Evolutionary conservation across 2,888 invertebrate genomes (phyloP).

Genomic region (Tetrapedia diversipes): DNA sequence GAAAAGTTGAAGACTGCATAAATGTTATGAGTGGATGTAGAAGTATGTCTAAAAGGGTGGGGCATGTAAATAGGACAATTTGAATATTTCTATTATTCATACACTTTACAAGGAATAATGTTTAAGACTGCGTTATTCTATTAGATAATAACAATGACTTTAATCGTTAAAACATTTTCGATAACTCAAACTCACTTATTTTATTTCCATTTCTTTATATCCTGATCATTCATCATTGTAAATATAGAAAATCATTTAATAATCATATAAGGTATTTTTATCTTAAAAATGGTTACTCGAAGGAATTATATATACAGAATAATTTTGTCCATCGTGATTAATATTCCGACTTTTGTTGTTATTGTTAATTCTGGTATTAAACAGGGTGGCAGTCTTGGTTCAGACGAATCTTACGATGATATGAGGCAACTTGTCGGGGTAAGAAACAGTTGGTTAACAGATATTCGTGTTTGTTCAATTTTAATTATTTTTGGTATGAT

Average conservation of each 20-base stretch:
- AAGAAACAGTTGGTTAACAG: constrained; percentile 72
- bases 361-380: constrained; percentile 25
- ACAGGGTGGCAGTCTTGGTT: constrained; percentile 86
- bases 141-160: background rate
- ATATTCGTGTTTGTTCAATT: background rate
- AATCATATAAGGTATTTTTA: background rate
- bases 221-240: no score
- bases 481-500: background rate
- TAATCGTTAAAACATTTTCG: no score
- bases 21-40: background rate
- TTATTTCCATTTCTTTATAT: no score
- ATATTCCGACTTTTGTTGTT: background rate
- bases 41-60: constrained; percentile 2
- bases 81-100: background rate
- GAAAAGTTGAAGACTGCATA: background rate
- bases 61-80: constrained; percentile 4
- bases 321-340: background rate
- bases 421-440: constrained; percentile 87
- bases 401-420: constrained; percentile 87
- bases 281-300: no score
- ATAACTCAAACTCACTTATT: no score
- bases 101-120: no score
- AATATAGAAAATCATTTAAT: no score
- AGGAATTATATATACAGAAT: background rate
- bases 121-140: background rate